Evolutionary conservation across 2,888 invertebrate genomes (phyloP).

Genomic region (Halictus ligatus): DNA sequence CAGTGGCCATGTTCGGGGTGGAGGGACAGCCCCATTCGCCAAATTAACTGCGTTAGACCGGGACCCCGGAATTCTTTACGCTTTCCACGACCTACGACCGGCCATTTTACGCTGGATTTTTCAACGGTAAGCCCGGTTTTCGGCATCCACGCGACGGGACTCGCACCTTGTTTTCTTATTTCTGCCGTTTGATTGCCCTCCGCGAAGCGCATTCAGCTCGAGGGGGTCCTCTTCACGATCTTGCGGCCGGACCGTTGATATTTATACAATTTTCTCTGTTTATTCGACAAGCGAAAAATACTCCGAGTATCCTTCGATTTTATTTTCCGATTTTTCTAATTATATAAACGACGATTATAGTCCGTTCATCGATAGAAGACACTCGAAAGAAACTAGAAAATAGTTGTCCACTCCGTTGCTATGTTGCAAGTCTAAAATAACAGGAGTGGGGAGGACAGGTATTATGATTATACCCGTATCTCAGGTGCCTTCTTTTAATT

Average conservation of each 20-base stretch:
- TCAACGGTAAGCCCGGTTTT: conserved; percentile 62
- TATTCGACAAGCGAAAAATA: background rate
- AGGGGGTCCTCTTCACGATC: background rate
- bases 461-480: no score
- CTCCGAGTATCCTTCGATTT: background rate
- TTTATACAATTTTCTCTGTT: background rate
- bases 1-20: conserved; percentile 80
- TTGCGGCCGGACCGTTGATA: background rate
- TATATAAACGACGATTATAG: background rate
- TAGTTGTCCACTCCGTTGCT: no score
- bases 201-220: conserved; percentile 14
- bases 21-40: conserved; percentile 81
- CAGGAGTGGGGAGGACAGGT: no score
- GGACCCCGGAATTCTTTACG: conserved; percentile 79
- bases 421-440: no score
- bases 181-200: conserved; percentile 41
- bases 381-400: no score
- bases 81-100: conserved; percentile 76
- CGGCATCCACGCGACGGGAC: conserved; percentile 17
- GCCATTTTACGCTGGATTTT: conserved; percentile 81
- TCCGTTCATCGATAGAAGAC: no score
- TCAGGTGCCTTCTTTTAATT: background rate
- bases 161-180: conserved; percentile 28
- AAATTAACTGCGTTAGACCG: conserved; percentile 83
- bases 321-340: background rate